phyloP scores from a whole-genome alignment of 2,888 invertebrate species.

The Megastigmus dorsalis region DNA sequence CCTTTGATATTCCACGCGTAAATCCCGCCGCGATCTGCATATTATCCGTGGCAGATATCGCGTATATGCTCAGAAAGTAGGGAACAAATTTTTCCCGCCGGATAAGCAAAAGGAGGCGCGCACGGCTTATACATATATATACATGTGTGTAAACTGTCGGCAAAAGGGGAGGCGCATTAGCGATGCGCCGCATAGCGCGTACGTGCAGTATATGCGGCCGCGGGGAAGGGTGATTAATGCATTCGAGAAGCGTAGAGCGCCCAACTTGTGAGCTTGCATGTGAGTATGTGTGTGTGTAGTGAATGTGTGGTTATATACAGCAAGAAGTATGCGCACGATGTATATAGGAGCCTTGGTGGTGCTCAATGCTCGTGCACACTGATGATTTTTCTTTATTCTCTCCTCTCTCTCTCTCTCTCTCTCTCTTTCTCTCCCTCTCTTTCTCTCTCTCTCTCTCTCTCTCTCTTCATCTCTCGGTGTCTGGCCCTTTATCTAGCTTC shows the following conservation, averaged over 20 bases:
- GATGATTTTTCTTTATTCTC: conserved; percentile 62
- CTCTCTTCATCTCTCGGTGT: conserved; percentile 37
- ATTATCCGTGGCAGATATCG: conserved; percentile 30
- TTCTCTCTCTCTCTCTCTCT: conserved; percentile 67
- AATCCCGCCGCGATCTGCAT: conserved; percentile 30
- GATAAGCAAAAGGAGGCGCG: conserved; percentile 13
- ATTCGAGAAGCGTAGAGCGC: conserved; percentile 65
- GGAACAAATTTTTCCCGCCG: conserved; percentile 33
- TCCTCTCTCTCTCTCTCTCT: conserved; percentile 67
- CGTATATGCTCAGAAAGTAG: neutral
- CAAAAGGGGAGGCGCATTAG: conserved; percentile 47
- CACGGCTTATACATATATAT: too few relatives aligned
- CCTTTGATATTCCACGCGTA: conserved; percentile 27
- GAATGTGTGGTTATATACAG: conserved; percentile 63
- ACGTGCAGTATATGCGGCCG: conserved; percentile 56
- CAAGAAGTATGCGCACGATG: conserved; percentile 59
- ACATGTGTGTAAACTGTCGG: too few relatives aligned
- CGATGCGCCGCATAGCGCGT: conserved; percentile 54
- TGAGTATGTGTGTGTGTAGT: conserved; percentile 15
- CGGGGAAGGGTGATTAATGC: conserved; percentile 69
- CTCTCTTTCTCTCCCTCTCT: conserved; percentile 55
- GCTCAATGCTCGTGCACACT: conserved; percentile 65
- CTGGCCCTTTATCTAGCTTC: conserved; percentile 53
- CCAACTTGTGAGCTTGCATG: neutral
- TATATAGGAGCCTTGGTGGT: conserved; percentile 56